A percentile compares a stretch with the other conserved stretches of the same genome.
These are phyloP conservation scores for Masticophis lateralis DNA, from an alignment of 2,797 vertebrate genomes.

Conservation along the genomic window DNA sequence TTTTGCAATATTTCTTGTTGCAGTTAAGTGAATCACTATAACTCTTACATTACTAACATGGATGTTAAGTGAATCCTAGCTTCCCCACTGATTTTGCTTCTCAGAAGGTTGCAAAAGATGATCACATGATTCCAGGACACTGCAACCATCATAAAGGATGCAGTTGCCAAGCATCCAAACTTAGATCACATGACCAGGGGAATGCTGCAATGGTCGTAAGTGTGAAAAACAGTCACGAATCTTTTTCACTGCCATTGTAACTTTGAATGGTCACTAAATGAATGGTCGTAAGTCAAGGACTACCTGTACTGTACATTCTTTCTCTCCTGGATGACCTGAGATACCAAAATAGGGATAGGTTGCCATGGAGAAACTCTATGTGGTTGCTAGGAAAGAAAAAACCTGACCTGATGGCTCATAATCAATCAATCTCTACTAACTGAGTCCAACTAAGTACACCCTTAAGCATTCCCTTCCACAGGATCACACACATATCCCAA, in stretches of 20 bases:
- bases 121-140: not conserved
- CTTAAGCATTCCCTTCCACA: not conserved
- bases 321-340: not conserved
- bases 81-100: not conserved
- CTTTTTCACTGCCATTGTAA: not conserved
- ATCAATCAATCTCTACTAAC: not conserved
- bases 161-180: not conserved
- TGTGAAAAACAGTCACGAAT: not conserved
- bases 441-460: not conserved
- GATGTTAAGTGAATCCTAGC: not conserved
- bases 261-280: not conserved
- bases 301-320: not conserved
- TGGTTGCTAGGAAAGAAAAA: not conserved
- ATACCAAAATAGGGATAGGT: not conserved
- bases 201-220: not conserved
- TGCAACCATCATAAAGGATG: not conserved
- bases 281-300: not conserved
- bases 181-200: not conserved
- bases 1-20: not conserved
- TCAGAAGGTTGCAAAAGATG: not conserved
- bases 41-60: not conserved
- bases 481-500: not conserved
- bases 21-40: not conserved
- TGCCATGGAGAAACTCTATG: not conserved
- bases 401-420: not conserved